Conservation (phyloP, 2,113 vertebrate genomes). For the Grus americana region DNA sequence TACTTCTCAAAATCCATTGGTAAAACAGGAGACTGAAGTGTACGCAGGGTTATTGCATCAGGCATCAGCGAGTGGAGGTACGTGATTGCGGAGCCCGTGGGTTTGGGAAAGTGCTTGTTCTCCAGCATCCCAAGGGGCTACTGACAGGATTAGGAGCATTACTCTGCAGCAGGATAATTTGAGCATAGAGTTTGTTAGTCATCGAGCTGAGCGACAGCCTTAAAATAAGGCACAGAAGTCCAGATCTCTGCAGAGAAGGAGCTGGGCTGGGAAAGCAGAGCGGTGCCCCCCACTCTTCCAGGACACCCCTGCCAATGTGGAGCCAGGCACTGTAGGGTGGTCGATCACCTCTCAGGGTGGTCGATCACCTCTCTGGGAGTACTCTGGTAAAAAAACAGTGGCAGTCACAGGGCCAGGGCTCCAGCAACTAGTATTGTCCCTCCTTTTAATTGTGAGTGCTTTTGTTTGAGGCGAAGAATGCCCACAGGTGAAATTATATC, state of each 20-base stretch:
- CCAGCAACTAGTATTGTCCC: background rate
- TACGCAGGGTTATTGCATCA: background rate
- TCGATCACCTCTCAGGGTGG: background rate
- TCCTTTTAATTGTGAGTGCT: background rate
- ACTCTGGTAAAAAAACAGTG: background rate
- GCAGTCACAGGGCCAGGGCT: background rate
- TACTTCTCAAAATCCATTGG: background rate
- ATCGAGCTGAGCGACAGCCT: background rate
- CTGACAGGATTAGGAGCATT: background rate
- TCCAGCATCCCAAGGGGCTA: background rate
- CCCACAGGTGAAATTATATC: background rate
- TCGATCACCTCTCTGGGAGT: background rate
- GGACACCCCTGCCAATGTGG: background rate
- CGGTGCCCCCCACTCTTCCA: background rate
- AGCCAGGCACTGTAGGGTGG: background rate
- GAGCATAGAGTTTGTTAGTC: background rate
- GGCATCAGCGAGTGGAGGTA: background rate
- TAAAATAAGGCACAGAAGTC: background rate
- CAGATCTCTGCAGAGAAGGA: background rate
- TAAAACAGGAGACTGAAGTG: background rate
- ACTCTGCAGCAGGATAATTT: background rate
- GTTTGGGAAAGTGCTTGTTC: background rate
- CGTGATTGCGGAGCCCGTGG: background rate
- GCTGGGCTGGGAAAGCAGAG: background rate
- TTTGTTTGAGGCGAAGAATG: background rate